Base-by-base conservation (phyloP, 2,888 invertebrate genomes). In the Bellardia bayeri region DNA sequence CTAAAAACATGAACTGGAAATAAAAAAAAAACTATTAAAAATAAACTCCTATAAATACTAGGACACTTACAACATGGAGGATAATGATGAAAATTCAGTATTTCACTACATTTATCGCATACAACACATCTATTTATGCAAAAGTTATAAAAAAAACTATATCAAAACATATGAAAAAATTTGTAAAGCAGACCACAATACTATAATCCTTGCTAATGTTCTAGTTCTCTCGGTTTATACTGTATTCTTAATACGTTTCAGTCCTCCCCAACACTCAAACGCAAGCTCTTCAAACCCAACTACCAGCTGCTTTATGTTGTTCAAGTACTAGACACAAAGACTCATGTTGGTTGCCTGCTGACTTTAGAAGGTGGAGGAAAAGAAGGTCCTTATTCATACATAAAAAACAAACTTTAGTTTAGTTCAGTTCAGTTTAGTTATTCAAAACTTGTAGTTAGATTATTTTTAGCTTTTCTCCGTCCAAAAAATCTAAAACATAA, bases 131-230 rank as follows among this genome's bases (percentile, higher is more conserved):
- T 71, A 64, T 75, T 45, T 69, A 69, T 71, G 66, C 58, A 68
- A 56, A 74, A 64, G 5, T 64, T 64, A 33, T 14, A 13, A n/a
- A 68, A 68, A 69, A 61, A 16, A 45, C 37, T 7, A 33, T 2
- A 69, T 63, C 40, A 16, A 61, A 69, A 58, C 33, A 33, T 45
- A 63, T 2, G 8, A 69, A 64, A 51, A 49, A 63, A 54, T 66
- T 42, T 42, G 54, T 75, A 75, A 64, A 80, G 58, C 79, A 76
- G 33, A 87, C 86, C 83, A 81, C 75, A 87, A 80, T 69, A 75
- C 72, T 66, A 54, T 84, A 87, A 87, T 84, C 87, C 87, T 72
- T 84, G 87, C 80, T 87, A 84, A 87, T 87, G 80, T 83, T 87
- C 49, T 68, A 68, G 42, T 75, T 66, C 49, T 66, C 16, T 61